Evolutionary conservation across 2,113 vertebrate species (phyloP).

Genomic region (Gambusia affinis): DNA sequence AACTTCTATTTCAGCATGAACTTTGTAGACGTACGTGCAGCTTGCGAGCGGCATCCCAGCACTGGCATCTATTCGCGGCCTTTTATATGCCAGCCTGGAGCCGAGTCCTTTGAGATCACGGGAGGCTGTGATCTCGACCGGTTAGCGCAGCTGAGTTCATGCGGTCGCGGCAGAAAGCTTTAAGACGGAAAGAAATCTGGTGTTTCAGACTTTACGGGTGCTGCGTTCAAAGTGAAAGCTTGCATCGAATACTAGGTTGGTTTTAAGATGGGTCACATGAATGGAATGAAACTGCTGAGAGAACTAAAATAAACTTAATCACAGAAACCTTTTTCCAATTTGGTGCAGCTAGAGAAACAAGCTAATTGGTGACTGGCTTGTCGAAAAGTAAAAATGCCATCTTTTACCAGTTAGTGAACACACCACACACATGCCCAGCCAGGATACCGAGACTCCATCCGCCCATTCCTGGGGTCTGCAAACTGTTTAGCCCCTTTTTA

Average conservation of each 20-base stretch:
- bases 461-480: too few relatives aligned
- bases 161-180: neutral
- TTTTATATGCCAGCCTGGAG: conserved; percentile 45
- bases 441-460: too few relatives aligned
- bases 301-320: neutral
- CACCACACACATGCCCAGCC: too few relatives aligned
- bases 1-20: conserved; percentile 30
- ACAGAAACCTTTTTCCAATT: neutral
- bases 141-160: conserved; percentile 29
- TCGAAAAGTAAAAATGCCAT: too few relatives aligned
- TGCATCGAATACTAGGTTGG: neutral
- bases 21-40: conserved; percentile 5
- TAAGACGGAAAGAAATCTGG: neutral
- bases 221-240: neutral
- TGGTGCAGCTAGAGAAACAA: too few relatives aligned
- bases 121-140: conserved; percentile 34
- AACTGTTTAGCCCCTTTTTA: too few relatives aligned
- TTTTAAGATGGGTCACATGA: neutral
- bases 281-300: neutral
- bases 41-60: conserved; percentile 32
- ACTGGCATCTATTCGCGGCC: conserved; percentile 58
- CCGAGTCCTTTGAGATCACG: conserved; percentile 33
- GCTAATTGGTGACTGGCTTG: too few relatives aligned
- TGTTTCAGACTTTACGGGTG: neutral
- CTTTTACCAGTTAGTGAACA: too few relatives aligned